Base-by-base conservation (phyloP, 2,113 vertebrate species). In the Platycercus adscitus region DNA sequence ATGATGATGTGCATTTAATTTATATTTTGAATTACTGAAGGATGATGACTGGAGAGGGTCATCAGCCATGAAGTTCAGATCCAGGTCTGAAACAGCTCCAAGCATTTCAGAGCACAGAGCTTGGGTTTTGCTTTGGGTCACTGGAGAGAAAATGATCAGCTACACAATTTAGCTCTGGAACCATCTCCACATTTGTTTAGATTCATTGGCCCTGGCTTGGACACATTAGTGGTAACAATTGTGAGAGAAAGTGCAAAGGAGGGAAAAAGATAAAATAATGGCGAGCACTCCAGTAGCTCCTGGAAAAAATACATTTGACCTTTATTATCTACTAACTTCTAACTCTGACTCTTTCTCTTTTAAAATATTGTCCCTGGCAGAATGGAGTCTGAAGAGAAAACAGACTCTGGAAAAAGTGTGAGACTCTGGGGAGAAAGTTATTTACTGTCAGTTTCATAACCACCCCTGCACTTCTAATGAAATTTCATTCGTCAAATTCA, bases 401-500 rank as follows among this genome's bases (percentile, higher is more conserved):
- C 0, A 97, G 87, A 52, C 41, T 86, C 52, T 89, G 73, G 95
- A 93, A 95, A 93, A 95, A 92, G 83, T 70, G 78, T 69, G 77
- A 91, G 86, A 23, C 88, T 87, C 84, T 66, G 56, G 83, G 86
- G 92, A 96, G 78, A 94, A 61, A 92, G 70, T 91, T 95, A 92
- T 91, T 97, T 95, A 94, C 75, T 93, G 81, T 68, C 86, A 94
- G 90, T 71, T 94, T 91, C 81, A 95, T 77, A 86, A 76, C 81
- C 15, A 0, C 63, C 72, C 50, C 73, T 89, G 83, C 82, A 76
- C 87, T 89, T 82, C 66, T 92, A 96, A 96, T 89, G 91, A 92
- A 96, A 94, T 94, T 91, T 93, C 68, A 86, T 97, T 97, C 49
- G 81, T 93, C 95, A 96, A 84, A 82, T 80, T 85, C 92, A 52